phyloP scores from a whole-genome alignment of 2,797 vertebrate species.

The Parauchenoglanis ngamensis region DNA sequence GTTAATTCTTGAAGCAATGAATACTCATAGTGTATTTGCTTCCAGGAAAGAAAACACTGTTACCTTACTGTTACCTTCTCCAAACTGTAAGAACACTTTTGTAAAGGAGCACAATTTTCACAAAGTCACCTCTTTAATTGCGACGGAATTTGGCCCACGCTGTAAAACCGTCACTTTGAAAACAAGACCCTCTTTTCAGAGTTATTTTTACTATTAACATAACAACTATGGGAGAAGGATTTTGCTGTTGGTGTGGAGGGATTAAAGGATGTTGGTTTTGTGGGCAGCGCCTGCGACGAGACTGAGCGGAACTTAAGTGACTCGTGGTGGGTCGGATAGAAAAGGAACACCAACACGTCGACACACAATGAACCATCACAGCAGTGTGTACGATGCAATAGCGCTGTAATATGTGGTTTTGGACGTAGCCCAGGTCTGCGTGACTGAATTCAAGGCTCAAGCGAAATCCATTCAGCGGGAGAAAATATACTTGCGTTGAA shows the following conservation, averaged over 20 bases:
- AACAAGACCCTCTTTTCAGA: slow-evolving; percentile 44
- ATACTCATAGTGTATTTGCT: slow-evolving; percentile 48
- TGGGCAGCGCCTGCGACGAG: background rate
- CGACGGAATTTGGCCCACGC: background rate
- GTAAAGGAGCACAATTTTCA: slow-evolving; percentile 30
- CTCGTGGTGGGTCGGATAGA: slow-evolving; percentile 6
- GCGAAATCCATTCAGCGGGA: background rate
- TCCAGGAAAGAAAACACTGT: slow-evolving; percentile 48
- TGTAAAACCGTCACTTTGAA: slow-evolving; percentile 24
- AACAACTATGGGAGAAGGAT: background rate
- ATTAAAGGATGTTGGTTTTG: slow-evolving; percentile 48
- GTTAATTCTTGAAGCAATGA: slow-evolving; percentile 44
- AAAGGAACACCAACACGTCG: background rate
- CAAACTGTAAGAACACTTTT: slow-evolving; percentile 12
- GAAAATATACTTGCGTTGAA: background rate
- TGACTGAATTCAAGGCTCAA: background rate
- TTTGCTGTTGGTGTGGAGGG: slow-evolving; percentile 12
- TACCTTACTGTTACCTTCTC: background rate
- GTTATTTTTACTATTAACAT: slow-evolving; percentile 49
- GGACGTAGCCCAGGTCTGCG: background rate
- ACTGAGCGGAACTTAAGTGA: slow-evolving; percentile 11
- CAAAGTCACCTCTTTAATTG: slow-evolving; percentile 13
- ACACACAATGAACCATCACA: background rate
- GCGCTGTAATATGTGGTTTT: background rate
- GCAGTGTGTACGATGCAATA: background rate